Evolutionary conservation across 2,888 invertebrate genomes (phyloP).

Genomic region (Amphimallon solstitiale): DNA sequence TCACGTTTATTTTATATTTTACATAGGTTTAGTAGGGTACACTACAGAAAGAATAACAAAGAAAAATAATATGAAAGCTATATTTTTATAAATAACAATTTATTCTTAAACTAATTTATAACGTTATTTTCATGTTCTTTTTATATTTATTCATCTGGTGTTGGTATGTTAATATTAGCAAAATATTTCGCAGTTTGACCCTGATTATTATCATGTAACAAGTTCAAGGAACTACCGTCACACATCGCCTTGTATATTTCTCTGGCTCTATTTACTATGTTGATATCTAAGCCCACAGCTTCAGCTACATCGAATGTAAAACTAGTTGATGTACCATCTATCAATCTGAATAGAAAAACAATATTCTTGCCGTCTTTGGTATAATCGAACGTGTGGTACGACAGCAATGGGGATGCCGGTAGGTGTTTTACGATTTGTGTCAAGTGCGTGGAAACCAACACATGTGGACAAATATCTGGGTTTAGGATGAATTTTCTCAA

Average conservation of each 20-base stretch:
- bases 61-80: too few species aligned
- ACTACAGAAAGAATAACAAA: too few species aligned
- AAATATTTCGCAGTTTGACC: conserved; percentile 7
- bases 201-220: background rate
- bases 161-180: conserved; percentile 31
- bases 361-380: conserved; percentile 59
- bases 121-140: background rate
- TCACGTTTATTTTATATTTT: too few species aligned
- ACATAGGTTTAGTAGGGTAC: too few species aligned
- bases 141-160: conserved; percentile 17
- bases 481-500: conserved; percentile 74
- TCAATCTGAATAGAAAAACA: conserved; percentile 74
- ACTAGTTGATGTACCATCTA: conserved; percentile 68
- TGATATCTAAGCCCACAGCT: conserved; percentile 67
- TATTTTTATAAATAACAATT: too few species aligned
- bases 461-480: conserved; percentile 72
- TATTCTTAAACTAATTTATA: too few species aligned
- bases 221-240: conserved; percentile 40
- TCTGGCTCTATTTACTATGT: conserved; percentile 67
- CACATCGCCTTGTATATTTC: conserved; percentile 61
- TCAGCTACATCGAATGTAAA: conserved; percentile 75
- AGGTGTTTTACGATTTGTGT: conserved; percentile 72
- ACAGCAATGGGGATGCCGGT: conserved; percentile 63
- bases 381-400: conserved; percentile 49
- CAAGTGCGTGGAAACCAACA: conserved; percentile 83